Evolutionary conservation across 2,888 invertebrate genomes (phyloP), one percentile per base, ranked within the genome.

Genomic region (Lycophotia porphyrea): DNA sequence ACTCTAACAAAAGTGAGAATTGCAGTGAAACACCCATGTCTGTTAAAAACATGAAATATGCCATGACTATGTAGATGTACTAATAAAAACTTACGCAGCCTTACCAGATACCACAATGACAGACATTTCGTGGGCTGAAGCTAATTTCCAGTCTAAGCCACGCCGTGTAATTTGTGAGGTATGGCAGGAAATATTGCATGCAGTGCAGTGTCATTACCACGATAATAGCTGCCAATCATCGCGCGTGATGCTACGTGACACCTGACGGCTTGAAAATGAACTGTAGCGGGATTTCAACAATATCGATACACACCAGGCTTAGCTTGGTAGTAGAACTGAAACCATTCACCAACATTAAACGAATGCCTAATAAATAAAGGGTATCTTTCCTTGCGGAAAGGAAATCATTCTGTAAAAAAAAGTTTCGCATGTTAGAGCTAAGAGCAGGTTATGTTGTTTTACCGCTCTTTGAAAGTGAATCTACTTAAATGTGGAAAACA

Each of bases 231-330:
- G 52, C 68, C 76, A 80, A 83, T 83, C 84, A 76, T 9, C 44
- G 44, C n/a, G 61, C 72, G 73, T 84, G 80, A 74, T 15, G 11
- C 44, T 71, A 82, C 76, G 80, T 84, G 82, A 84, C 73, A 80
- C 39, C 52, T 27, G 67, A 36, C 34, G 58, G 39, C 47, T 34
- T 36, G 5, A 34, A 47, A 34, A 74, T 49, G 42, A n/a, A 64
- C 65, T 61, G 52, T 34, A n/a, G 2, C 5, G 44, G 39, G 60
- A 36, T 78, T 61, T 55, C n/a, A 47, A 65, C 65, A 49, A n/a
- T 39, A 31, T 21, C 55, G 11, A 44, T 55, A 58, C 7, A 21
- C 58, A 31, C 3, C 21, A 21, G 58, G 58, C 21, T 31, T 60
- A 34, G 34, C 21, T 60, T 34, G 21, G 34, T 60, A 2, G 31